Evolutionary conservation across 2,888 invertebrate species (phyloP).

Genomic region (Elegia similella): DNA sequence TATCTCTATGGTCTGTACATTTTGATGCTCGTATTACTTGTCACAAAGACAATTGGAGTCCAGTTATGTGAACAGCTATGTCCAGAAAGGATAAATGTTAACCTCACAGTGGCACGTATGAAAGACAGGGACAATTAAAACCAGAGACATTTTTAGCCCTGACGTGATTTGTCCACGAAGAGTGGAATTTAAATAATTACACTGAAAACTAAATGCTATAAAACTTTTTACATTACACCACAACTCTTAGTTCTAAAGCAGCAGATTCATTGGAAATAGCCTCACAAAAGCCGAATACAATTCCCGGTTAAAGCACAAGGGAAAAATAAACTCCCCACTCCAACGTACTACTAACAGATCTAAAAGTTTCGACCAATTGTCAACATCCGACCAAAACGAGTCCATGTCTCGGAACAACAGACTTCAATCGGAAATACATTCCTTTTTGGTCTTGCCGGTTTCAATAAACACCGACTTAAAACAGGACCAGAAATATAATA

Average conservation of each 20-base stretch:
- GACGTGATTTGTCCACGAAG: too few relatives aligned
- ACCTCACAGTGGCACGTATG: too few relatives aligned
- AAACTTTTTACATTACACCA: not conserved
- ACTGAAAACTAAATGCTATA: not conserved
- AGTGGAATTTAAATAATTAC: too few relatives aligned
- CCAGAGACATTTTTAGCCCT: too few relatives aligned
- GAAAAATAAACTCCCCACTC: slow-evolving; percentile 20
- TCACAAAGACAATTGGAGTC: too few relatives aligned
- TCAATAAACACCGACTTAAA: not conserved
- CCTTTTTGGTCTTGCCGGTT: not conserved
- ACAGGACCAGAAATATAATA: too few relatives aligned
- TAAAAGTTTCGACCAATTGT: slow-evolving; percentile 1
- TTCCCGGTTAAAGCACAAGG: not conserved
- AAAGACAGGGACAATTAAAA: too few relatives aligned
- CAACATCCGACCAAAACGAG: slow-evolving; percentile 19
- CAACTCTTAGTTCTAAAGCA: not conserved
- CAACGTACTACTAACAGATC: not conserved
- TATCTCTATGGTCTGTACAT: too few relatives aligned
- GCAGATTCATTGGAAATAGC: not conserved
- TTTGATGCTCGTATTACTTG: too few relatives aligned
- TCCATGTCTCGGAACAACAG: not conserved
- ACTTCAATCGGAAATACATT: not conserved
- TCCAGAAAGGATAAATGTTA: too few relatives aligned
- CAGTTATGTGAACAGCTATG: too few relatives aligned
- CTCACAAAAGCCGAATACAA: not conserved